Percentiles rank a stretch among this genome's conserved stretches.
phyloP scores from a whole-genome alignment of 2,888 invertebrate genomes.

The Ommatoiulus sabulosus region DNA sequence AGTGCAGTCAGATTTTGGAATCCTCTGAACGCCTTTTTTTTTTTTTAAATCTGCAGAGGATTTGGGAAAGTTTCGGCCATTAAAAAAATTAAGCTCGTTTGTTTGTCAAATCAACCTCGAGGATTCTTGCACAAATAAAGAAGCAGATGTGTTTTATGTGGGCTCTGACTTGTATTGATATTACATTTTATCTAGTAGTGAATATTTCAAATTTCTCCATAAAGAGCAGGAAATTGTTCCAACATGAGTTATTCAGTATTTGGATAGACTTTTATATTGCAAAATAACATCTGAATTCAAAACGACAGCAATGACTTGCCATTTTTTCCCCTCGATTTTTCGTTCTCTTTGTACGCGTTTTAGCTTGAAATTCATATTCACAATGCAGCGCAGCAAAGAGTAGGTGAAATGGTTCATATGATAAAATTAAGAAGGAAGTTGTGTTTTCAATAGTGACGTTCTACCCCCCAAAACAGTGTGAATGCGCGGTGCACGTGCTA shows the following conservation, averaged over 20 bases:
- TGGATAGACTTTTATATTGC: background rate
- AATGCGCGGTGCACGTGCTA: conserved; percentile 36
- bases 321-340: background rate
- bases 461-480: background rate
- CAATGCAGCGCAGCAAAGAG: conserved; percentile 23
- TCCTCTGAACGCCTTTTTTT: background rate
- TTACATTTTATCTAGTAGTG: background rate
- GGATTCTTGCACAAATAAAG: background rate
- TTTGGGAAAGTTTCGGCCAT: background rate
- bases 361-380: conserved; percentile 8
- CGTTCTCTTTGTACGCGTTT: conserved; percentile 1
- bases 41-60: background rate
- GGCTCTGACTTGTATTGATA: too few relatives aligned
- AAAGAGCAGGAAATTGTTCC: background rate
- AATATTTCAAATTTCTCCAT: background rate
- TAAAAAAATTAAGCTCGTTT: background rate
- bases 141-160: too few relatives aligned
- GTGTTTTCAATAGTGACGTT: background rate
- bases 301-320: conserved; percentile 29
- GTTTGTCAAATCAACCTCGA: background rate
- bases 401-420: conserved; percentile 25
- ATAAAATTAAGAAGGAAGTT: conserved; percentile 18
- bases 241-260: background rate
- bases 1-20: background rate
- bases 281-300: background rate